Base-by-base conservation (phyloP, 2,888 invertebrate genomes). In the Tenthredo notha region DNA sequence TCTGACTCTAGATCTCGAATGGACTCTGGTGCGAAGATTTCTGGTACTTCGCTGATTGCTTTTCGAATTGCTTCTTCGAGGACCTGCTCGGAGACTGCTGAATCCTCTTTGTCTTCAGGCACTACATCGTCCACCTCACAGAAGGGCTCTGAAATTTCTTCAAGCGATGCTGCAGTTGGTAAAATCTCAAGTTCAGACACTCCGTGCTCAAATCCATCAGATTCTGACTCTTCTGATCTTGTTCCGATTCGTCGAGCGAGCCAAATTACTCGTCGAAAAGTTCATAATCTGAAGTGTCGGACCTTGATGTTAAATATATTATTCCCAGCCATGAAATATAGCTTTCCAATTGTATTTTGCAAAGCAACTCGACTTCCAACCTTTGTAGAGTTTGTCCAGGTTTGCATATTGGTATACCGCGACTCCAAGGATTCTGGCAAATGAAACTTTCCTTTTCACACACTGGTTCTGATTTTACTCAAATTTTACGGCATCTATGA, bases 61-160 rank as follows among this genome's bases (percentile, higher is more conserved):
- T 72, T 75, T 77, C 87, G 85, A 85, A 85, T 85, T 84, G 84
- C 85, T 58, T 50, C 61, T 80, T 82, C 84, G 77, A 72, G 61
- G 72, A 85, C 70, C 84, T 85, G 61, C 82, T 85, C 74, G 29
- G 74, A 70, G 37, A 85, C 84, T 86, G 80, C 84, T 77, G 58
- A 72, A 58, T 82, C 50, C 33, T 78, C n/a, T 67, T 85, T 67
- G 25, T 70, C 58, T 72, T 85, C 85, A 84, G 54, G 21, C 72
- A 85, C 33, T 77, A 33, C 67, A 72, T 61, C 54, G 21, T 70
- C 15, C 37, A 50, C 18, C 50, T 21, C 9, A 74, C 21, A 43
- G 21, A 43, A 6, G 18, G 47, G 50, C n/a, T 77, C 40, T 21
- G n/a, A 61, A 37, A 61, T 10, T 61, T 58, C 6, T 61, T 37